Evolutionary conservation across 2,113 vertebrate species (phyloP).

Genomic region (Microtus pennsylvanicus): DNA sequence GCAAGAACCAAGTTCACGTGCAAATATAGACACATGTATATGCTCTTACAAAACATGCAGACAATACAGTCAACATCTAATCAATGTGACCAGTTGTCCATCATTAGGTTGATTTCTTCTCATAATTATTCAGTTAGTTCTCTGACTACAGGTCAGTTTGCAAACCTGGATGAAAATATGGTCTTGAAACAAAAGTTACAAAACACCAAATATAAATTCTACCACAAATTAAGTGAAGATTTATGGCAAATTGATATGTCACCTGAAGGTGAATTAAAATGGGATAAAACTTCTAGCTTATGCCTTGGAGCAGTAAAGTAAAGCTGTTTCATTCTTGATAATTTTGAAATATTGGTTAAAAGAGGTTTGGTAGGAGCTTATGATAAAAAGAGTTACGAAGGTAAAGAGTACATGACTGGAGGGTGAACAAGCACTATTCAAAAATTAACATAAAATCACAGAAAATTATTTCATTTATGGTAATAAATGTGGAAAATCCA

Average conservation of each 20-base stretch:
- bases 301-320: background rate
- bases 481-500: background rate
- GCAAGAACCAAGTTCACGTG: background rate
- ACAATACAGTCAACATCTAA: background rate
- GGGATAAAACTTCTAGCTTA: background rate
- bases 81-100: background rate
- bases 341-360: background rate
- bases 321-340: constrained; percentile 1
- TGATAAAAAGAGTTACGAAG: background rate
- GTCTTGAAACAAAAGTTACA: constrained; percentile 8
- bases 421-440: background rate
- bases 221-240: background rate
- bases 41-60: background rate
- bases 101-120: background rate
- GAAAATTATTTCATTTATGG: background rate
- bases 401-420: background rate
- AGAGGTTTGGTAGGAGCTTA: background rate
- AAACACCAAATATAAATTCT: background rate
- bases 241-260: background rate
- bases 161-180: constrained; percentile 7
- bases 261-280: background rate
- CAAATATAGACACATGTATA: background rate
- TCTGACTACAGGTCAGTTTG: background rate
- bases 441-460: background rate
- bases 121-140: background rate